Base-by-base conservation (phyloP, 2,797 vertebrate species). In the Chaetodon trifasciatus region DNA sequence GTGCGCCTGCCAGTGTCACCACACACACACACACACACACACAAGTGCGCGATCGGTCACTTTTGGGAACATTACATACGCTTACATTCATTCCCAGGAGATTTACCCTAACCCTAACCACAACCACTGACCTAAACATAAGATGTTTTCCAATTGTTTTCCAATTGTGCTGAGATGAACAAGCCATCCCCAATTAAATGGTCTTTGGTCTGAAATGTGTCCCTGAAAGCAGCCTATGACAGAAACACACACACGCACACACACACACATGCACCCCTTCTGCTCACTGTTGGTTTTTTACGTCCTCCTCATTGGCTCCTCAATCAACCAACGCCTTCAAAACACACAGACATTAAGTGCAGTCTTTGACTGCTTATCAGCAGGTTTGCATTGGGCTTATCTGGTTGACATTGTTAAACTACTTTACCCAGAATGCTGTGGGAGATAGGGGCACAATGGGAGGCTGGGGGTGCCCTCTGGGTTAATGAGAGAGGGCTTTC, bases 371-470 rank as follows among this genome's bases (percentile, higher is more conserved):
- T 93, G 83, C 91, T 94, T 94, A 95, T 95, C 94, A 88, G 91
- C 55, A 75, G 84, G 92, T 94, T 95, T 94, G 94, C 91, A 86
- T 90, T 94, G 85, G 84, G 91, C 93, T 95, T 95, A 95, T 95
- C 94, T 85, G 85, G 86, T 79, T 92, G 93, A 94, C 93, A 94
- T 94, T 95, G 94, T 94, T 93, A 94, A 93, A 94, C 93, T 95
- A 94, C 94, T 94, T 93, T 94, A 95, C 93, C 94, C 93, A 94
- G 91, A 94, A 95, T 94, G 92, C 93, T 63, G 86, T 44, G 32
- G 88, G 87, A 94, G 93, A 94, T 94, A 94, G 88, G 89, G 88
- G 85, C 87, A 94, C 93, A 94, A 95, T 94, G 80, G 88, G 78
- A 89, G 92, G 79, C 86, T 81, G 65, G 78, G 86, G 91, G 82